Evolutionary conservation across 1,140 invertebrate genomes (phyloP), one percentile per base, ranked within the genome.

Genomic region (Penaeus japonicus): DNA sequence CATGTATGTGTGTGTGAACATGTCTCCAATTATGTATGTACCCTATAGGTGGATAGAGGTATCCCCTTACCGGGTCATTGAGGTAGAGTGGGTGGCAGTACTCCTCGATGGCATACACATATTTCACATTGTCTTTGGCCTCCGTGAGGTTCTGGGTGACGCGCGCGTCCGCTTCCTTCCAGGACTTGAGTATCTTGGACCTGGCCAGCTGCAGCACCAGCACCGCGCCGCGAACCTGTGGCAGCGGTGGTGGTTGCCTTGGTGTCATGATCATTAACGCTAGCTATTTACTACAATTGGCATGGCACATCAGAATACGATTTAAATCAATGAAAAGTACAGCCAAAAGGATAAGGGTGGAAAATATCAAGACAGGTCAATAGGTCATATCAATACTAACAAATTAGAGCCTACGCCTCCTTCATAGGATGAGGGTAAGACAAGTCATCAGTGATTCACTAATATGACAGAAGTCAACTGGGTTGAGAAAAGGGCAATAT

Each of bases 141-240:
- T 99, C 98, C 91, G 98, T 98, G 91, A 96, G 97, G 91, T 96
- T 97, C 91, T 97, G 97, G 3, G 96, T 98, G 10, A 98, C 96
- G 92, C 97, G 96, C 59, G 96, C 95, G 91, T 98, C 96, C 0
- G 96, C 95, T 80, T 97, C 96, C 53, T 95, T 95, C 98, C 98
- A 99, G 12, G 95, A 93, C 91, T 96, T 96, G n/a, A 98, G 94
- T 0, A 96, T 92, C 92, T 97, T 97, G 0, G 97, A 98, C 84
- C 95, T 95, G 3, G 96, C 94, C 2, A 96, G 93, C 93, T 96
- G 95, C 17, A 98, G 93, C 89, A 96, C 97, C 4, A 95, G 93
- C 84, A 97, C 93, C 20, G 95, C 97, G 92, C 95, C 95, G 92
- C 94, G 95, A 18, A 96, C 96, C 92, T 93, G 79, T 7, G 10